phyloP scores from a whole-genome alignment of 1,140 invertebrate species.

The Achatina immaculata region DNA sequence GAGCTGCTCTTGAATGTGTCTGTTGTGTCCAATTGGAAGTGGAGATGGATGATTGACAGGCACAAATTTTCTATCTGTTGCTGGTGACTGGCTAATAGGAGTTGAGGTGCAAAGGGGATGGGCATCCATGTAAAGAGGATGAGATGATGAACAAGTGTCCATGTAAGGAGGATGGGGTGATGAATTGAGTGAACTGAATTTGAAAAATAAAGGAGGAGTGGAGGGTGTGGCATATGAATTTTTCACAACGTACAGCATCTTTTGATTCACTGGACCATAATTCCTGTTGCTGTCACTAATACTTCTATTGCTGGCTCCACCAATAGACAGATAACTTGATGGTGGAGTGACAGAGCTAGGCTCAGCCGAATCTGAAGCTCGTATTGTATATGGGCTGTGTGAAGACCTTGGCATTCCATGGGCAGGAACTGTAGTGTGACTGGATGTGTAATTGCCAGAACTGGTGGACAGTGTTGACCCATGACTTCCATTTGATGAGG shows the following conservation, averaged over 20 bases:
- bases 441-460: background rate
- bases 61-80: background rate
- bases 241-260: conserved; percentile 14
- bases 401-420: background rate
- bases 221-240: background rate
- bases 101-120: conserved; percentile 16
- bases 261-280: background rate
- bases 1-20: background rate
- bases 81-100: conserved; percentile 25
- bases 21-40: background rate
- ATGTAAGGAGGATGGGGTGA: too few relatives aligned
- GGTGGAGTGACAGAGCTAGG: background rate
- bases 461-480: background rate
- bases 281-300: background rate
- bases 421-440: background rate
- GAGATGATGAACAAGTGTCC: background rate
- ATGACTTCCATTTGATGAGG: background rate
- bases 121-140: background rate
- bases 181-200: background rate
- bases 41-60: conserved; percentile 17
- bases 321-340: background rate
- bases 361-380: background rate
- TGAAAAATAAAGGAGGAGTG: background rate
- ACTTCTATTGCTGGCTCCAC: background rate
- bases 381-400: background rate